Conservation (phyloP, 2,888 invertebrate species). For the Arge pagana region DNA sequence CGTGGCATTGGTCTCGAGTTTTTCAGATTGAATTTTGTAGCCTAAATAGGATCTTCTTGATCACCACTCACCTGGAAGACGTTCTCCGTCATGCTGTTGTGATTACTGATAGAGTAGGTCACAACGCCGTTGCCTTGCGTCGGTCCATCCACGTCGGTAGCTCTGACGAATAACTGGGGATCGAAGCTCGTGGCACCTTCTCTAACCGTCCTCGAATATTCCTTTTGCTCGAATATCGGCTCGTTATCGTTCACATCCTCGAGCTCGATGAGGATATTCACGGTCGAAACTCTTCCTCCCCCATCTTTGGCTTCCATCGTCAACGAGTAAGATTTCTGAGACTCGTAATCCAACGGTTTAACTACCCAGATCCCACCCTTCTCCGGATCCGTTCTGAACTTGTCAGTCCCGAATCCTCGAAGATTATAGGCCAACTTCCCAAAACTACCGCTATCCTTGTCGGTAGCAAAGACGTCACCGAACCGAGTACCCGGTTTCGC, state of each 20-base stretch:
- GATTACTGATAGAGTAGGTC: constrained; percentile 69
- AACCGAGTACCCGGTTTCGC: constrained; percentile 66
- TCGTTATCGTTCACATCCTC: constrained; percentile 79
- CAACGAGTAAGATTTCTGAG: constrained; percentile 77
- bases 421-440: constrained; percentile 75
- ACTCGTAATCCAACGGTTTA: constrained; percentile 75
- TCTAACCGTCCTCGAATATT: constrained; percentile 75
- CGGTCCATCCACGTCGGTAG: constrained; percentile 76
- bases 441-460: constrained; percentile 74
- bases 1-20: constrained; percentile 17
- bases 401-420: constrained; percentile 79
- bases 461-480: constrained; percentile 70
- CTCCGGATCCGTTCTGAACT: constrained; percentile 70
- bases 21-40: too few species aligned
- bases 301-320: constrained; percentile 82
- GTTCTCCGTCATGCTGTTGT: constrained; percentile 69
- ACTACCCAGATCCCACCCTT: constrained; percentile 72
- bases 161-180: constrained; percentile 78
- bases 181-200: constrained; percentile 79
- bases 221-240: constrained; percentile 71
- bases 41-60: too few species aligned
- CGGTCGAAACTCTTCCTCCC: constrained; percentile 73
- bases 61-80: constrained; percentile 52
- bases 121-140: constrained; percentile 73
- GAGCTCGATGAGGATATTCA: constrained; percentile 73